A percentile compares a stretch with the other conserved stretches of the same genome.
Conservation (phyloP, 35 echinoderm and acorn worm genomes). For the Anneissia japonica region DNA sequence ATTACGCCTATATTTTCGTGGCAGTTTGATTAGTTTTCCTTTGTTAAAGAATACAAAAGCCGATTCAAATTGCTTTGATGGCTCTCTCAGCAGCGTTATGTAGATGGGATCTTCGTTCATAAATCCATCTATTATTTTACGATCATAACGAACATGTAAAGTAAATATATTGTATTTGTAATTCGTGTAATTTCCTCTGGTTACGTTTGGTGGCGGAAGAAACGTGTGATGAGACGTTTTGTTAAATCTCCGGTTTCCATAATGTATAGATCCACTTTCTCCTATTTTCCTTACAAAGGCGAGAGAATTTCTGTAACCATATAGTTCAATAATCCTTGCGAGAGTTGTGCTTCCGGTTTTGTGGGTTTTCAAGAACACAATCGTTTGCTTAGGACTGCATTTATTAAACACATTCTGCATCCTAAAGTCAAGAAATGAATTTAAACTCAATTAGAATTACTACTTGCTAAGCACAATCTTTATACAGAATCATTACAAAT, state of each 20-base stretch:
- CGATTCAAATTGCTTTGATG: conserved; percentile 15
- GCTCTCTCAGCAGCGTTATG: conserved; percentile 26
- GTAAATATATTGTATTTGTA: conserved; percentile 54
- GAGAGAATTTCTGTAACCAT: conserved; percentile 17
- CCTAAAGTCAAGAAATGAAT: no score
- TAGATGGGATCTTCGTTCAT: conserved; percentile 14
- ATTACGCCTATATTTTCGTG: neutral
- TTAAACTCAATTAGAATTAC: no score
- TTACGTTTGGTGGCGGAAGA: conserved; percentile 39
- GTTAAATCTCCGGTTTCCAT: conserved; percentile 13
- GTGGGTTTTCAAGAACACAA: conserved; percentile 60
- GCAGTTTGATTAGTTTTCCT: neutral
- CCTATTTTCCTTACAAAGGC: conserved; percentile 36
- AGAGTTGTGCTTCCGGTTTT: conserved; percentile 61
- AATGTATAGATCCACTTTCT: conserved; percentile 25
- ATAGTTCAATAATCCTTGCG: conserved; percentile 46
- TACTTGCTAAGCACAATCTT: no score
- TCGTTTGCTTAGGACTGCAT: no score
- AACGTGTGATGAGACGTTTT: conserved; percentile 1
- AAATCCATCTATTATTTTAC: conserved; percentile 25
- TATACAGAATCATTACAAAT: no score
- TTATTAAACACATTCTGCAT: no score
- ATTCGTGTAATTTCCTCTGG: conserved; percentile 24
- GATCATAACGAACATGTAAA: conserved; percentile 29
- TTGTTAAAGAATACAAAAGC: conserved; percentile 11